phyloP scores from a whole-genome alignment of 92 coral and sea anemone species.

The Porites evermanni region DNA sequence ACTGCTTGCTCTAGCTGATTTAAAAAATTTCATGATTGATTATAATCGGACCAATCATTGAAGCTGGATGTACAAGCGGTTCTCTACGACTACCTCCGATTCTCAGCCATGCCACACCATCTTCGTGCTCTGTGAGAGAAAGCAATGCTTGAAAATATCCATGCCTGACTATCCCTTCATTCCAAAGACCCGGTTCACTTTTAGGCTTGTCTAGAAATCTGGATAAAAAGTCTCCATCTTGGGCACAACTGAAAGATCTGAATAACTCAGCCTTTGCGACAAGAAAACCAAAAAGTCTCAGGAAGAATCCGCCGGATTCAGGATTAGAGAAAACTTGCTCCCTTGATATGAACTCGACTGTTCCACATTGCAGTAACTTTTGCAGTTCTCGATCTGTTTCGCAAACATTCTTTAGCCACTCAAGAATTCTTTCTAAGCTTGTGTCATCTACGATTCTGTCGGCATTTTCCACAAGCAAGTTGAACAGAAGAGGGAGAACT shows the following conservation, averaged over 20 bases:
- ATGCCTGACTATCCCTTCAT: slow-evolving; percentile 78
- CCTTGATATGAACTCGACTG: slow-evolving; percentile 62
- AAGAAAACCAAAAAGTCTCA: slow-evolving; percentile 79
- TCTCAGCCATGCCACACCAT: slow-evolving; percentile 74
- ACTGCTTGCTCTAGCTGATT: too few species aligned
- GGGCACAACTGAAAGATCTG: slow-evolving; percentile 13
- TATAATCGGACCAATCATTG: too few species aligned
- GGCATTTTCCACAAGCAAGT: slow-evolving; percentile 69
- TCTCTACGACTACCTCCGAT: not conserved
- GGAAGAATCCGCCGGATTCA: slow-evolving; percentile 68
- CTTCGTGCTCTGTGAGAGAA: slow-evolving; percentile 54
- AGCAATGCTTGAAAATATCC: slow-evolving; percentile 75
- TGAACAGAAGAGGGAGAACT: slow-evolving; percentile 70
- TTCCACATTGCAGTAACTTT: slow-evolving; percentile 60
- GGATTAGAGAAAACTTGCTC: slow-evolving; percentile 53
- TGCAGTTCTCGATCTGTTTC: slow-evolving; percentile 39
- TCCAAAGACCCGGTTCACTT: slow-evolving; percentile 65
- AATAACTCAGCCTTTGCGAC: slow-evolving; percentile 47
- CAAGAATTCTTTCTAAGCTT: slow-evolving; percentile 87
- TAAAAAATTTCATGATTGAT: too few species aligned
- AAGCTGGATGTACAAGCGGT: too few species aligned
- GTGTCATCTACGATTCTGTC: slow-evolving; percentile 94
- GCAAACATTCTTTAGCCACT: slow-evolving; percentile 68
- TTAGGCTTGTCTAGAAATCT: slow-evolving; percentile 38
- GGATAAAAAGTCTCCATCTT: slow-evolving; percentile 36